These are phyloP conservation scores for Probaryconus sp. DNA, from an alignment of 1,140 invertebrate species.

Conservation along the genomic window DNA sequence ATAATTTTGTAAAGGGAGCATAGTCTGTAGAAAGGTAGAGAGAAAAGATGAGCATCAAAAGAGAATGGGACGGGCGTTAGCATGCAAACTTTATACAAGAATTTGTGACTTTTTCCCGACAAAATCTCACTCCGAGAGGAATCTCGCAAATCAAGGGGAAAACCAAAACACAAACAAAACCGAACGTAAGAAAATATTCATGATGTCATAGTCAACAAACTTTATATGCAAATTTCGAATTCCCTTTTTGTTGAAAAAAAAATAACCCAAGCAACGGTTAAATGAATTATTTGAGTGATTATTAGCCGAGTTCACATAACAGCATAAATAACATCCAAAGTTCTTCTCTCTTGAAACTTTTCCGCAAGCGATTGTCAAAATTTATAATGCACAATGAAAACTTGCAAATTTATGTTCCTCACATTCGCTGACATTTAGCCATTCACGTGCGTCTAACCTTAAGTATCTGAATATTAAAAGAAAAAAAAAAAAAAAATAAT, in stretches of 20 bases:
- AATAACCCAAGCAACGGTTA: slow-evolving; percentile 11
- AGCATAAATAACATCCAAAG: slow-evolving; percentile 20
- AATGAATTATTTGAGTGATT: slow-evolving; percentile 34
- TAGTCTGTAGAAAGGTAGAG: slow-evolving; percentile 19
- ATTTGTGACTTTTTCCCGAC: slow-evolving; percentile 54
- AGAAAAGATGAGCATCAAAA: slow-evolving; percentile 36
- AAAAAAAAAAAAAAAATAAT: too few relatives aligned
- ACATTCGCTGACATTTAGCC: slow-evolving; percentile 16
- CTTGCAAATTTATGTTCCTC: slow-evolving; percentile 18
- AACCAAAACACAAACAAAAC: slow-evolving; percentile 48
- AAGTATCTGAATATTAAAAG: not conserved
- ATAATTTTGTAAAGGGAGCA: slow-evolving; percentile 33
- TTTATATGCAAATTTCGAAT: slow-evolving; percentile 35
- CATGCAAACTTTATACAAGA: slow-evolving; percentile 57
- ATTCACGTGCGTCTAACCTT: not conserved
- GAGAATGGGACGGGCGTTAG: slow-evolving; percentile 32
- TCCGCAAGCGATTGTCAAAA: slow-evolving; percentile 20
- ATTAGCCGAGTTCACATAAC: slow-evolving; percentile 13
- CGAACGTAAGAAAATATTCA: slow-evolving; percentile 42
- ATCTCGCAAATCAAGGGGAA: slow-evolving; percentile 52
- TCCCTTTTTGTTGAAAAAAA: slow-evolving; percentile 19
- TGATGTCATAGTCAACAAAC: slow-evolving; percentile 31
- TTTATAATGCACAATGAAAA: slow-evolving; percentile 11
- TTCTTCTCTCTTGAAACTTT: slow-evolving; percentile 20
- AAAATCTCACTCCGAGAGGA: slow-evolving; percentile 45